Conservation (phyloP, 2,888 invertebrate species). For the Mythimna vitellina region DNA sequence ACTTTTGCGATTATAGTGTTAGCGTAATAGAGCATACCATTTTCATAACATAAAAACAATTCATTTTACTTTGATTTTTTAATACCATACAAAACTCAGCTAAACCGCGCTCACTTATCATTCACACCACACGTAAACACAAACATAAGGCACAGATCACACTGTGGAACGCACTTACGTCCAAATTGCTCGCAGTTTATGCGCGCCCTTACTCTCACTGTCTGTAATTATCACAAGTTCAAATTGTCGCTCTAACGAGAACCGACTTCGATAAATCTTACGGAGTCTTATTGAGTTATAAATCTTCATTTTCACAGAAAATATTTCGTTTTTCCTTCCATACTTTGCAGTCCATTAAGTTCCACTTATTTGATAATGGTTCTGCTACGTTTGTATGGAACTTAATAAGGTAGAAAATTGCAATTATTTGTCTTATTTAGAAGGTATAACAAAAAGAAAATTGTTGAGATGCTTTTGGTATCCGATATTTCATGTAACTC, state of each 20-base stretch:
- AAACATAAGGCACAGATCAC: slow-evolving; percentile 76
- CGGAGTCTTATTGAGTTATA: slow-evolving; percentile 35
- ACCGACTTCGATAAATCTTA: slow-evolving; percentile 41
- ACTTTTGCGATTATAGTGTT: no score
- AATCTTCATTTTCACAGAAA: slow-evolving; percentile 41
- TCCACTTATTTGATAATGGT: slow-evolving; percentile 27
- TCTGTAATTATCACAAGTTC: slow-evolving; percentile 74
- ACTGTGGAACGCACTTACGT: slow-evolving; percentile 77
- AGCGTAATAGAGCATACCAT: no score
- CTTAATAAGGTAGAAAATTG: slow-evolving; percentile 11
- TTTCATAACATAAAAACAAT: no score
- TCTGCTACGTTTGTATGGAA: slow-evolving; percentile 1
- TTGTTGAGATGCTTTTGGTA: not conserved
- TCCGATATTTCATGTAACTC: no score
- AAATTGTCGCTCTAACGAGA: slow-evolving; percentile 62
- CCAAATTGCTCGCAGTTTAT: slow-evolving; percentile 76
- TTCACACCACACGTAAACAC: slow-evolving; percentile 38
- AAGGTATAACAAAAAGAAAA: not conserved
- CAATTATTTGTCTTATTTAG: slow-evolving; percentile 5
- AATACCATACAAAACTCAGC: no score
- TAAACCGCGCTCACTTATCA: not conserved
- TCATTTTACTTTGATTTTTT: no score
- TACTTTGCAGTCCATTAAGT: slow-evolving; percentile 28
- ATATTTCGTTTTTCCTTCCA: slow-evolving; percentile 34
- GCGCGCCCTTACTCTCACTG: slow-evolving; percentile 67